Evolutionary conservation across 2,797 vertebrate genomes (phyloP).

Genomic region (Sebastes itinus): DNA sequence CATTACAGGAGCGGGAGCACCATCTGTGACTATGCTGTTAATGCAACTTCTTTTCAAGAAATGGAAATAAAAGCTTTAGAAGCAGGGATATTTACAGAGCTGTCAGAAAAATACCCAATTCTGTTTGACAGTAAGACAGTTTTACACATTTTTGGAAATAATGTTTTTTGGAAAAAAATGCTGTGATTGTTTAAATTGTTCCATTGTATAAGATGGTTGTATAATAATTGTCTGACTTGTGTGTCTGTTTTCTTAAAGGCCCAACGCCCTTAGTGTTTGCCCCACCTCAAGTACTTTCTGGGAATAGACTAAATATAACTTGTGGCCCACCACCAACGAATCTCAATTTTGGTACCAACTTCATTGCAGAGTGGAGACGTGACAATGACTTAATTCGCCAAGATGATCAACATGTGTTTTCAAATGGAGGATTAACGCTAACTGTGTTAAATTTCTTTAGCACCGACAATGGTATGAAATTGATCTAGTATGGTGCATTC

Average conservation of each 20-base stretch:
- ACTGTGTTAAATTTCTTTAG: background rate
- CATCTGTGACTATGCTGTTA: slow-evolving; percentile 74
- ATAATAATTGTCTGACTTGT: background rate
- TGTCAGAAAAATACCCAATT: slow-evolving; percentile 21
- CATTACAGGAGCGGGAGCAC: slow-evolving; percentile 83
- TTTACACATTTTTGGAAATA: background rate
- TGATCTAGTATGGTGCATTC: background rate
- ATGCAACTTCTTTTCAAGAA: background rate
- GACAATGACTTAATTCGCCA: rapidly evolving
- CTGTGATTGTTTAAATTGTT: background rate
- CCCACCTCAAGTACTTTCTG: background rate
- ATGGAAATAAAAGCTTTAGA: slow-evolving; percentile 42
- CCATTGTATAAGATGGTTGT: background rate
- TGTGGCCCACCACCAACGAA: slow-evolving; percentile 29
- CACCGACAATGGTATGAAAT: slow-evolving; percentile 61
- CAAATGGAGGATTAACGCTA: background rate
- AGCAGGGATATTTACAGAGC: slow-evolving; percentile 16
- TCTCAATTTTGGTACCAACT: background rate
- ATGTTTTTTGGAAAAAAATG: background rate
- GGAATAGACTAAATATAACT: background rate
- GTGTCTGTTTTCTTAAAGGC: slow-evolving; percentile 8
- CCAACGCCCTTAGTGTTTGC: rapidly evolving
- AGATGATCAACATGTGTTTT: background rate
- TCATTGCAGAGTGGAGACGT: slow-evolving; percentile 42
- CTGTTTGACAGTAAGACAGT: slow-evolving; percentile 26